Evolutionary conservation across 2,888 invertebrate genomes (phyloP).

Genomic region (Quadriops clusia): DNA sequence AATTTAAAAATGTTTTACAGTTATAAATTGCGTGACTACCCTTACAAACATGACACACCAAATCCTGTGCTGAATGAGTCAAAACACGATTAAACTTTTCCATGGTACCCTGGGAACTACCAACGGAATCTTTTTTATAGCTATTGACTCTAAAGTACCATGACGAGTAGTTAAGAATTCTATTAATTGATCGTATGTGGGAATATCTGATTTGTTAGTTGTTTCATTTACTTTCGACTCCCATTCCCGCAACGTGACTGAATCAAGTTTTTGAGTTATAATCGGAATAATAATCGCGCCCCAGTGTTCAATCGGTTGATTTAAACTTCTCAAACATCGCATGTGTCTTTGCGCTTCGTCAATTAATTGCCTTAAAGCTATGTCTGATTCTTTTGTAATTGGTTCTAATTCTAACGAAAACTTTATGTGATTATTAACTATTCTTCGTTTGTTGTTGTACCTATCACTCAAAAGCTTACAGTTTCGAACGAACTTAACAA

Average conservation of each 20-base stretch:
- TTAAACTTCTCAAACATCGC: conserved; percentile 6
- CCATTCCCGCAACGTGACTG: conserved; percentile 6
- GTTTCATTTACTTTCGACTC: conserved; percentile 2
- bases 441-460: conserved; percentile 6
- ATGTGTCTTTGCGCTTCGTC: conserved; percentile 2
- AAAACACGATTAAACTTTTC: no score
- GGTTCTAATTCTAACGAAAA: conserved; percentile 5
- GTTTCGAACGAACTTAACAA: no score
- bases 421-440: conserved; percentile 6
- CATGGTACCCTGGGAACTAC: no score
- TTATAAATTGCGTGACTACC: no score
- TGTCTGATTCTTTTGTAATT: conserved; percentile 3
- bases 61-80: no score
- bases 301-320: conserved; percentile 6
- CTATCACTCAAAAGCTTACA: no score
- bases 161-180: conserved; percentile 3
- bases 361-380: conserved; percentile 4
- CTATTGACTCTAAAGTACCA: conserved; percentile 1
- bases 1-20: no score
- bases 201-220: conserved; percentile 1
- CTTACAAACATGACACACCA: no score
- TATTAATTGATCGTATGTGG: conserved; percentile 2
- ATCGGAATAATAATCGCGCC: conserved; percentile 5
- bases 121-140: no score
- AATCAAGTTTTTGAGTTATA: conserved; percentile 5